Evolutionary conservation across 2,888 invertebrate species (phyloP), one percentile per base, ranked within the genome.

Genomic region (Ecliptopera silaceata): DNA sequence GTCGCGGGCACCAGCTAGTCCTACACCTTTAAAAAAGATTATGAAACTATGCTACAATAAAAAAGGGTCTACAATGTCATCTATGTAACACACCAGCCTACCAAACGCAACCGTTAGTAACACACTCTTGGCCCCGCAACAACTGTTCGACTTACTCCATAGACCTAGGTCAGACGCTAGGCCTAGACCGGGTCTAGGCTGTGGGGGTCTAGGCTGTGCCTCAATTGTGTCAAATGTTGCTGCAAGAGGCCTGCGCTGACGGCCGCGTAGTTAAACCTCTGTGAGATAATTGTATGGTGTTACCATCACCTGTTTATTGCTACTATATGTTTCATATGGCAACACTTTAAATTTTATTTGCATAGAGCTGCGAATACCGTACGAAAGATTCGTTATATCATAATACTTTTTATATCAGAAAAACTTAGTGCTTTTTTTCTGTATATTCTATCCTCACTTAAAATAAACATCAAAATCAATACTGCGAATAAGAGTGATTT

Each of bases 221-320:
- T 82, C 86, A 91, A 82, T 77, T 88, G 85, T 72, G 86, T 78
- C 82, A 91, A 84, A 77, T 89, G 91, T 76, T 90, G 90, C 86
- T 91, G 91, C 86, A 91, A 86, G 65, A 91, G 86, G 69, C 91
- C 91, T 59, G 91, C 89, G 86, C 77, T 90, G 80, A 89, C 89
- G 69, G 90, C 80, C 79, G 91, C 91, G 88, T 91, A 91, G 90
- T 90, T 91, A 91, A 91, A 91, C 85, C 89, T 89, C 91, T 91
- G 91, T 75, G 87, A 86, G 83, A 84, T 78, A 82, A 75, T 80
- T 77, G 67, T 65, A 76, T 71, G 79, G 77, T 80, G 81, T 88
- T 87, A 90, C 90, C 90, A 84, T 86, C 90, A 90, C 90, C 90
- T 74, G 43, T 42, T 43, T n/a, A 26, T 31, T 12, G 74, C 75